Conservation (phyloP, 2,888 invertebrate genomes). For the Netelia inedita region DNA sequence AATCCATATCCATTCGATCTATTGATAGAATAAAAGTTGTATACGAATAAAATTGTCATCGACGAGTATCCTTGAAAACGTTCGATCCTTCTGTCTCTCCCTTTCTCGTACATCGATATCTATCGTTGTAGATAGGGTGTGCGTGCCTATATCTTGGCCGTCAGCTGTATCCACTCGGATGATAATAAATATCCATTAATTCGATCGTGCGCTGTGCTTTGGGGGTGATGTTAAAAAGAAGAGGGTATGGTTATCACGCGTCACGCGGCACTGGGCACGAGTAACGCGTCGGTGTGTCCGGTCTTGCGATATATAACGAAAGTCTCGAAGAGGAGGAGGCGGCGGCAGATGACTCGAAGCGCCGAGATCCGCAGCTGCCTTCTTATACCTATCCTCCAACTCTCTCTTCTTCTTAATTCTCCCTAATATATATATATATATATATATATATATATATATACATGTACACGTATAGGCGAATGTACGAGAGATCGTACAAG, state of each 20-base stretch:
- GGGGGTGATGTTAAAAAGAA: slow-evolving; percentile 70
- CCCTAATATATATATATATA: slow-evolving; percentile 1
- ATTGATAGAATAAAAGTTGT: no score
- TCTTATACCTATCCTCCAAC: slow-evolving; percentile 40
- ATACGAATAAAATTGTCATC: no score
- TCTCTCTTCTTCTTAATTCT: slow-evolving; percentile 36
- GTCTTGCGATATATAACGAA: slow-evolving; percentile 1
- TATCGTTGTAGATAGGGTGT: slow-evolving; percentile 15
- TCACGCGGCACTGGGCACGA: slow-evolving; percentile 68
- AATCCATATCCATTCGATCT: no score
- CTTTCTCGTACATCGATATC: background rate
- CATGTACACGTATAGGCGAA: background rate
- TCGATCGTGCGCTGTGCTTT: slow-evolving; percentile 44
- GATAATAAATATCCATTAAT: slow-evolving; percentile 85
- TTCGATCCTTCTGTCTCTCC: background rate
- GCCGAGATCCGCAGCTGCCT: slow-evolving; percentile 82
- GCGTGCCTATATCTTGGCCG: slow-evolving; percentile 46
- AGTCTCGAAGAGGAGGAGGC: slow-evolving; percentile 8
- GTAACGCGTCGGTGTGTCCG: background rate
- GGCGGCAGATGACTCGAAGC: slow-evolving; percentile 82
- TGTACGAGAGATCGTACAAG: slow-evolving; percentile 33
- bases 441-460: slow-evolving; percentile 9
- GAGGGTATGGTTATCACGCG: slow-evolving; percentile 84
- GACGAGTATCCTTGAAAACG: no score
- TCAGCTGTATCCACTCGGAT: slow-evolving; percentile 72